Percentiles rank a stretch among this genome's conserved stretches.
Evolutionary conservation across 2,888 invertebrate genomes (phyloP).

Genomic region (Sphinx pinastri): DNA sequence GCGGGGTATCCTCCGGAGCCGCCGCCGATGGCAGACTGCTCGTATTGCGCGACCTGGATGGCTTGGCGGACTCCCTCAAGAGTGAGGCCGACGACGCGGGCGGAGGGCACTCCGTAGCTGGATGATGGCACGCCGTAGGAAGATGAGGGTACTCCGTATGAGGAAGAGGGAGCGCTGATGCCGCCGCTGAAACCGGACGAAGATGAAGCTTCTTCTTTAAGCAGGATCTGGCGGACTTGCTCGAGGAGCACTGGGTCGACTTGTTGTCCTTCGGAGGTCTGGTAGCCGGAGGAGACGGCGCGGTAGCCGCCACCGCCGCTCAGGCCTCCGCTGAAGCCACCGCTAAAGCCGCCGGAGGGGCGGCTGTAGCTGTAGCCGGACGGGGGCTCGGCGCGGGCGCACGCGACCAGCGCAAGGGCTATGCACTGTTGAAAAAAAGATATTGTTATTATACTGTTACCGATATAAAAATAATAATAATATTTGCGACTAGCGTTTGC

Average conservation of each 20-base stretch:
- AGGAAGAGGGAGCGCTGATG: slow-evolving; percentile 86
- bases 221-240: slow-evolving; percentile 92
- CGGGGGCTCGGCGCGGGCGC: slow-evolving; percentile 89
- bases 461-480: neutral
- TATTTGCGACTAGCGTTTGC: neutral
- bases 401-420: slow-evolving; percentile 91
- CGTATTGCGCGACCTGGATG: slow-evolving; percentile 94
- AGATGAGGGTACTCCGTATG: slow-evolving; percentile 86
- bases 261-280: slow-evolving; percentile 92
- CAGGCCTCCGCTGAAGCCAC: slow-evolving; percentile 63
- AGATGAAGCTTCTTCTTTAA: slow-evolving; percentile 89
- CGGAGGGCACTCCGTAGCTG: slow-evolving; percentile 71
- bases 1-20: slow-evolving; percentile 84
- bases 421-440: slow-evolving; percentile 86
- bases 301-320: slow-evolving; percentile 88
- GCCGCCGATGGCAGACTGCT: slow-evolving; percentile 83
- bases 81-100: slow-evolving; percentile 91
- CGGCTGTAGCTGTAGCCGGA: slow-evolving; percentile 90
- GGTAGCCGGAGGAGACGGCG: slow-evolving; percentile 90
- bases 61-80: slow-evolving; percentile 94
- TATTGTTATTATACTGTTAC: slow-evolving; percentile 27
- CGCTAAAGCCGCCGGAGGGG: slow-evolving; percentile 82
- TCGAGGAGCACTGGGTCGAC: slow-evolving; percentile 92
- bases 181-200: slow-evolving; percentile 83
- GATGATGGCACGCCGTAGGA: slow-evolving; percentile 86